phyloP scores from a whole-genome alignment of 1,140 invertebrate genomes.

The Macrocentrus cingulum region DNA sequence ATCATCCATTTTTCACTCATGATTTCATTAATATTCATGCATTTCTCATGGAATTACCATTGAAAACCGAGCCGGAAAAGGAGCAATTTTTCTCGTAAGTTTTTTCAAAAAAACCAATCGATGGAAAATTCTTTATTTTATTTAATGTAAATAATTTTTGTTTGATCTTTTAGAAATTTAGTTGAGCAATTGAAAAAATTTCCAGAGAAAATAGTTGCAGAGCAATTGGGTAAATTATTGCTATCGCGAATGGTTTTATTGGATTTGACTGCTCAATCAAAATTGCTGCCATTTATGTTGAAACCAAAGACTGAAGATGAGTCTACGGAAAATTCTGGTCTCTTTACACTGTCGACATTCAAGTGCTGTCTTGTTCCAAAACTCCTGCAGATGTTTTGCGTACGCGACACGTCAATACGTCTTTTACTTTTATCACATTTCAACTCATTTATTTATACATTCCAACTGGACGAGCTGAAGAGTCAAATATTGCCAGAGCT shows the following conservation, averaged over 20 bases:
- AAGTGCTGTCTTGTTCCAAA: conserved; percentile 71
- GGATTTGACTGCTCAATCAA: conserved; percentile 73
- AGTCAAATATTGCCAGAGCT: conserved; percentile 74
- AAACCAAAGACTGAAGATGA: conserved; percentile 59
- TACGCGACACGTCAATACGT: conserved; percentile 74
- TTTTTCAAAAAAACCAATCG: conserved; percentile 14
- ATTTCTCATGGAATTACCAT: conserved; percentile 77
- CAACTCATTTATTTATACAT: conserved; percentile 68
- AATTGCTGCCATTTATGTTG: conserved; percentile 75
- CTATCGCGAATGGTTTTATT: conserved; percentile 81
- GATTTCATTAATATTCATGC: conserved; percentile 80
- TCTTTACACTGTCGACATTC: conserved; percentile 69
- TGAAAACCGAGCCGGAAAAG: conserved; percentile 76
- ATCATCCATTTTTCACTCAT: conserved; percentile 78
- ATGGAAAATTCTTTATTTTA: conserved; percentile 1
- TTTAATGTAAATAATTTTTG: conserved; percentile 9
- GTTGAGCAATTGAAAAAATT: conserved; percentile 68
- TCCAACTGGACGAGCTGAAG: conserved; percentile 71
- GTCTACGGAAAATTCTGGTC: conserved; percentile 53
- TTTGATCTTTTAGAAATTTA: conserved; percentile 56
- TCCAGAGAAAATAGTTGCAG: conserved; percentile 76
- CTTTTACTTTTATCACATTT: conserved; percentile 72
- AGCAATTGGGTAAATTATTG: conserved; percentile 72
- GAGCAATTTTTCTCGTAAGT: conserved; percentile 72
- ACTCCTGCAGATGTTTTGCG: conserved; percentile 74